These are phyloP conservation scores for Chelonia mydas DNA, from an alignment of 2,797 vertebrate genomes.

Conservation along the genomic window DNA sequence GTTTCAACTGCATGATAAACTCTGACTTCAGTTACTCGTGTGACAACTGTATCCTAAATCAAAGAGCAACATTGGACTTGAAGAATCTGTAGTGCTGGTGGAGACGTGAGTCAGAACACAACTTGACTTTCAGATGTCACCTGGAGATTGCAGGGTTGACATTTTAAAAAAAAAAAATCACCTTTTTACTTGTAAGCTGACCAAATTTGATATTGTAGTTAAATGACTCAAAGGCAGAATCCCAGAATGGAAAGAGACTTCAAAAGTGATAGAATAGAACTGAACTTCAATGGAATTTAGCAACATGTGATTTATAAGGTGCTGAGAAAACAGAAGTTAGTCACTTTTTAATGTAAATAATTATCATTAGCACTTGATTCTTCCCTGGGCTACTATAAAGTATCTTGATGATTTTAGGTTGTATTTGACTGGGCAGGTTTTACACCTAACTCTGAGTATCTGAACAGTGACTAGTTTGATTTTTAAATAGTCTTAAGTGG, in stretches of 20 bases:
- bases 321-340: not conserved
- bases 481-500: not conserved
- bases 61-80: not conserved
- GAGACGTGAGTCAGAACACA: not conserved
- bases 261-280: not conserved
- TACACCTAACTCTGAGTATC: not conserved
- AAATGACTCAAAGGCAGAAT: not conserved
- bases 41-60: not conserved
- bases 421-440: not conserved
- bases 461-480: not conserved
- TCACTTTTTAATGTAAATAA: not conserved
- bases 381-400: not conserved
- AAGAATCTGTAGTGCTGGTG: not conserved
- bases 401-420: not conserved
- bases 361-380: not conserved
- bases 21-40: not conserved
- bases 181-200: not conserved
- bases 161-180: not conserved
- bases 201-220: not conserved
- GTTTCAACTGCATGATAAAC: not conserved
- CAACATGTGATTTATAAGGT: not conserved
- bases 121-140: not conserved
- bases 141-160: not conserved
- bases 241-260: not conserved
- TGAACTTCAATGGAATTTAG: not conserved